A percentile compares a stretch with the other conserved stretches of the same genome.
Conservation (phyloP, 2,797 vertebrate genomes). For the Dipus sagitta region DNA sequence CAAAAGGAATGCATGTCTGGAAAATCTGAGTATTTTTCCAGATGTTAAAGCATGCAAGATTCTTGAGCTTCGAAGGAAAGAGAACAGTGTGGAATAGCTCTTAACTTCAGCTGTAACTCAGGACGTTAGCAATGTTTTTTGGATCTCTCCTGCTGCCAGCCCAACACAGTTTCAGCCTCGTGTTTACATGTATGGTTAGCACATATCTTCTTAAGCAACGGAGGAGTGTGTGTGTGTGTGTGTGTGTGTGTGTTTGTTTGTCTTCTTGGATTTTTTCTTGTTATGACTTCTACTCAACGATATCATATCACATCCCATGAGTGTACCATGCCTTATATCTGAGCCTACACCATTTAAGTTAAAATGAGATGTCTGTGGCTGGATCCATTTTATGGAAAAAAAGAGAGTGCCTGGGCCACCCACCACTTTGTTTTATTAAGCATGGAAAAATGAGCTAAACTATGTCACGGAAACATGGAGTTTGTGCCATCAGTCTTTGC, state of each 20-base stretch:
- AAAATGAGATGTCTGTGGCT: conserved; percentile 27
- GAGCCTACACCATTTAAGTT: conserved; percentile 4
- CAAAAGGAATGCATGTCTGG: conserved; percentile 43
- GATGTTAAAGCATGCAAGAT: conserved; percentile 12
- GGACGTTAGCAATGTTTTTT: not conserved
- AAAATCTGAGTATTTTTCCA: conserved; percentile 37
- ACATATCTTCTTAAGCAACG: not conserved
- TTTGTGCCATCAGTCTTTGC: not conserved
- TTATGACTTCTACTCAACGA: not conserved
- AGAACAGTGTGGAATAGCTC: not conserved
- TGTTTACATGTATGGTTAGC: not conserved
- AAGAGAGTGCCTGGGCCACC: conserved; percentile 39
- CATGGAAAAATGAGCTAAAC: not conserved
- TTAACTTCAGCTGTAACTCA: conserved; percentile 4
- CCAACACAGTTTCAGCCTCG: not conserved
- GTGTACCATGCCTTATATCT: not conserved
- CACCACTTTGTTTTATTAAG: conserved; percentile 50
- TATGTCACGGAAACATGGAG: not conserved
- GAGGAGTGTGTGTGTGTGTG: not conserved
- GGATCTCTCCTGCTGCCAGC: not conserved
- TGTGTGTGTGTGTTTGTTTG: not conserved
- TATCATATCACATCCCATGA: not conserved
- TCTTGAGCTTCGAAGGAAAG: not conserved
- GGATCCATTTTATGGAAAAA: conserved; percentile 19
- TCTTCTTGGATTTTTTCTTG: not conserved